Conservation (phyloP, 2,797 vertebrate species). For the Hippopotamyrus pictus region DNA sequence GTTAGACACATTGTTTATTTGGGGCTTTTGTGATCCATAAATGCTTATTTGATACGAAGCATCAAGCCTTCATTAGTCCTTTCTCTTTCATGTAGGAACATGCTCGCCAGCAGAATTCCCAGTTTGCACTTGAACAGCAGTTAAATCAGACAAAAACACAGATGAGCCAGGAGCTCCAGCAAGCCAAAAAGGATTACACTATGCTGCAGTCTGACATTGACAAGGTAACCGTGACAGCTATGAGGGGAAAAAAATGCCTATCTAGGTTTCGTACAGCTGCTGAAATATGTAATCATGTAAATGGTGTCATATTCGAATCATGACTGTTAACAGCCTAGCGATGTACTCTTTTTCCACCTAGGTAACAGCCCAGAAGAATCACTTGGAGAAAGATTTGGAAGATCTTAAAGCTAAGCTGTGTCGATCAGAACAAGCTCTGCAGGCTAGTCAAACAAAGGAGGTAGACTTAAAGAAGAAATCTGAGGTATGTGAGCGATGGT, state of each 20-base stretch:
- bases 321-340: not conserved
- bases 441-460: constrained; percentile 63
- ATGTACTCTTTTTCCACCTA: constrained; percentile 37
- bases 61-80: not conserved
- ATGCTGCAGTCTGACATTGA: constrained; percentile 71
- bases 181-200: constrained; percentile 69
- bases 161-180: constrained; percentile 77
- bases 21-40: not conserved
- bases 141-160: constrained; percentile 66
- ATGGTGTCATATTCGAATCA: not conserved
- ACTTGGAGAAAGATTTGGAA: constrained; percentile 59
- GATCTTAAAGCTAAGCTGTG: constrained; percentile 70
- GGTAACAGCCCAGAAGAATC: constrained; percentile 60
- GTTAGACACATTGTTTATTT: not conserved
- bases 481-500: constrained; percentile 57
- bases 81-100: constrained; percentile 66
- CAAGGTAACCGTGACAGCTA: constrained; percentile 58
- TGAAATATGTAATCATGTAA: not conserved
- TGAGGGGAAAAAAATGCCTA: not conserved
- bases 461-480: constrained; percentile 63
- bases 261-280: not conserved
- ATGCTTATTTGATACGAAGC: not conserved
- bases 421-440: constrained; percentile 65
- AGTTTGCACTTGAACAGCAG: constrained; percentile 72
- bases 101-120: constrained; percentile 63